A percentile compares a stretch with the other conserved stretches of the same genome.
Conservation (phyloP, 2,888 invertebrate species). For the Zygaena filipendulae region DNA sequence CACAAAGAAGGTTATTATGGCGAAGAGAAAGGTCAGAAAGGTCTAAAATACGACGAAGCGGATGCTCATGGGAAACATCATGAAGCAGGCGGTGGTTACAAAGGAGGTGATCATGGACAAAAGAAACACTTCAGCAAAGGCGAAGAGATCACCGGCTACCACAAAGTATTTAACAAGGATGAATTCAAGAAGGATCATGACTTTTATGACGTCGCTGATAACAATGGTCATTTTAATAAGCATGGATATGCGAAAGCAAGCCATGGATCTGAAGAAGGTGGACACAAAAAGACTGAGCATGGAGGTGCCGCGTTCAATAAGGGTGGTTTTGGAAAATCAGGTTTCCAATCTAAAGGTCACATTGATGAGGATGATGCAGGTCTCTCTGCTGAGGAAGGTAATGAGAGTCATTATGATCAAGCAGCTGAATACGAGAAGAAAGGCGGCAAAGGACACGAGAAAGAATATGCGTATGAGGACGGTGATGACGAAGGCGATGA, state of each 20-base stretch:
- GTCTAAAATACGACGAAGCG: constrained; percentile 62
- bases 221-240: constrained; percentile 73
- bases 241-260: constrained; percentile 67
- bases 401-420: constrained; percentile 63
- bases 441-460: constrained; percentile 52
- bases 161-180: constrained; percentile 79
- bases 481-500: constrained; percentile 35
- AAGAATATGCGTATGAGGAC: constrained; percentile 53
- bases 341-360: constrained; percentile 68
- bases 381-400: constrained; percentile 67
- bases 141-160: constrained; percentile 76
- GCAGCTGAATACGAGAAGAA: constrained; percentile 66
- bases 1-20: constrained; percentile 62
- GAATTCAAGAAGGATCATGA: constrained; percentile 82
- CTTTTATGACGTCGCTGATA: constrained; percentile 78
- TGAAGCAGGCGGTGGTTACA: constrained; percentile 56
- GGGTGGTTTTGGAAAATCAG: constrained; percentile 64
- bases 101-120: constrained; percentile 69
- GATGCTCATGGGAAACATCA: constrained; percentile 67
- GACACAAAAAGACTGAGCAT: constrained; percentile 64
- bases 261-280: constrained; percentile 65
- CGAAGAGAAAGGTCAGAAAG: constrained; percentile 63
- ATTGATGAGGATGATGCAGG: constrained; percentile 61
- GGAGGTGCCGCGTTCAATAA: constrained; percentile 62
- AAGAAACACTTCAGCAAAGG: constrained; percentile 74